Percentiles rank a stretch among this genome's conserved stretches.
Conservation (phyloP, 2,888 invertebrate species). For the Siphlonurus alternatus region DNA sequence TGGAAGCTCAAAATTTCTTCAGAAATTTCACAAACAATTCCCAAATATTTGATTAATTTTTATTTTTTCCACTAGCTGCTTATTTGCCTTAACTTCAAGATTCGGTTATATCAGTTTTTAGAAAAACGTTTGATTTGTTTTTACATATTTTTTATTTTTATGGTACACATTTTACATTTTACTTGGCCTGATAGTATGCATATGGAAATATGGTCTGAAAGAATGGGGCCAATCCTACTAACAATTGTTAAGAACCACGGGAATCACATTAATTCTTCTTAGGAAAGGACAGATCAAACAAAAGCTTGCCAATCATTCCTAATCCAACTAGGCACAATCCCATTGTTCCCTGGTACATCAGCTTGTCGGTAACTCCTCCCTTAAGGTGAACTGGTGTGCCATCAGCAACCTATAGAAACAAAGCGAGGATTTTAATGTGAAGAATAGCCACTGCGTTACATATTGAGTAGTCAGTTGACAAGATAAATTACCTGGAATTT, state of each 20-base stretch:
- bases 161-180: background rate
- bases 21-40: background rate
- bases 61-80: too few relatives aligned
- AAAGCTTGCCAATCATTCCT: slow-evolving; percentile 19
- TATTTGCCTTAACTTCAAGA: too few relatives aligned
- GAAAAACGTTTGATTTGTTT: background rate
- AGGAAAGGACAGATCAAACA: slow-evolving; percentile 19
- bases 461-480: background rate
- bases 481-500: slow-evolving; percentile 21
- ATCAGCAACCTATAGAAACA: slow-evolving; percentile 32
- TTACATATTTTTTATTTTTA: too few relatives aligned
- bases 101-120: background rate
- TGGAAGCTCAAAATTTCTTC: background rate
- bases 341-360: slow-evolving; percentile 29
- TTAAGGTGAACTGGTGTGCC: slow-evolving; percentile 40
- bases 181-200: too few relatives aligned
- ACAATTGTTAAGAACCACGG: background rate
- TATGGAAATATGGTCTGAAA: too few relatives aligned
- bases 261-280: slow-evolving; percentile 11
- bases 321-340: slow-evolving; percentile 24
- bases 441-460: background rate
- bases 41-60: too few relatives aligned
- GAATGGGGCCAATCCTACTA: too few relatives aligned
- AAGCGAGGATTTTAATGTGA: background rate
- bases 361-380: slow-evolving; percentile 34